phyloP scores from a whole-genome alignment of 2,888 invertebrate genomes.

The Melanophora roralis region DNA sequence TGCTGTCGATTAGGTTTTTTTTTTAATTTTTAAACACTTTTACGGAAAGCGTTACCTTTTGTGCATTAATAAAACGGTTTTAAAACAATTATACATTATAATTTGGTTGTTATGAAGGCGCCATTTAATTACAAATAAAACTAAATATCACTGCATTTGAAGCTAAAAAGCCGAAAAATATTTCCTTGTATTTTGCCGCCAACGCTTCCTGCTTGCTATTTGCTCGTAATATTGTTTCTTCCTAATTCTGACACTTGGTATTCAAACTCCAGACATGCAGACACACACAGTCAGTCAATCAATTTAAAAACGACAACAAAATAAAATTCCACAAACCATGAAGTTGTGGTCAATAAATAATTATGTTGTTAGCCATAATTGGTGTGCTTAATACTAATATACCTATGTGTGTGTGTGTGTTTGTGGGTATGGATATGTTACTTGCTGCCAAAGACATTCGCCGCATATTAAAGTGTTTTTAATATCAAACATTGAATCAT shows the following conservation, averaged over 20 bases:
- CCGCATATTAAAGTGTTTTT: too few species aligned
- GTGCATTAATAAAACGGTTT: conserved; percentile 13
- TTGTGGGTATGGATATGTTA: too few species aligned
- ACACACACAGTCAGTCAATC: not conserved
- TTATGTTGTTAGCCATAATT: conserved; percentile 61
- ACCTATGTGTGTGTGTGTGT: too few species aligned
- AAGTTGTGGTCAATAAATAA: conserved; percentile 56
- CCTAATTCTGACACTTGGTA: conserved; percentile 42
- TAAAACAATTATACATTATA: not conserved
- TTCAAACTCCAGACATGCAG: not conserved
- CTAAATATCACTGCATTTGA: conserved; percentile 6
- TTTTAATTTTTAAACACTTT: conserved; percentile 6
- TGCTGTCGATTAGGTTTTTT: not conserved
- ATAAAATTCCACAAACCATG: conserved; percentile 13
- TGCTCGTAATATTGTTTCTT: conserved; percentile 1
- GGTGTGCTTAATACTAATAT: too few species aligned
- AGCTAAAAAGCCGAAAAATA: not conserved
- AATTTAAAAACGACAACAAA: not conserved
- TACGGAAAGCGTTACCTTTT: not conserved
- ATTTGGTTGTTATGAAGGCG: conserved; percentile 33
- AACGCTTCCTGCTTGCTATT: conserved; percentile 13
- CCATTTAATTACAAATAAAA: conserved; percentile 34
- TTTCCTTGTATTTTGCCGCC: conserved; percentile 37
- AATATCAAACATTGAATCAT: too few species aligned
- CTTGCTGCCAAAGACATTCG: too few species aligned